phyloP scores from a whole-genome alignment of 2,888 invertebrate species.

The Eupithecia vulgata region DNA sequence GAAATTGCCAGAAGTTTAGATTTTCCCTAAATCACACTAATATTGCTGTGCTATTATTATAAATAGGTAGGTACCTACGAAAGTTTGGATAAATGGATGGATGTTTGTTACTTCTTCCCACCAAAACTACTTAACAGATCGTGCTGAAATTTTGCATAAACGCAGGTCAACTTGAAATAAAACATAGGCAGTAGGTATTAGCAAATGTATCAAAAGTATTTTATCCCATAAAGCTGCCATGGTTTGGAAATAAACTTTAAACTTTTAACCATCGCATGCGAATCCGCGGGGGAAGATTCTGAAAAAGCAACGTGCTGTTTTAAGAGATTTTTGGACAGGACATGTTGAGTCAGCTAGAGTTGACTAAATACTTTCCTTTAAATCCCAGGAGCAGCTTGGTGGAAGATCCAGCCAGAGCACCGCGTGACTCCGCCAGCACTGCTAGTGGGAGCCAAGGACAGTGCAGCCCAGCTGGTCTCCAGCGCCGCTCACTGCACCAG shows the following conservation, averaged over 20 bases:
- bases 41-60: too few relatives aligned
- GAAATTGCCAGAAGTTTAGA: background rate
- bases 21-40: too few relatives aligned
- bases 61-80: too few relatives aligned
- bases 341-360: background rate
- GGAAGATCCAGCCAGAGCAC: slow-evolving; percentile 57
- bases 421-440: slow-evolving; percentile 59
- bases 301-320: background rate
- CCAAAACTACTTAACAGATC: background rate
- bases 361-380: background rate
- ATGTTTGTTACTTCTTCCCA: too few relatives aligned
- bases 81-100: too few relatives aligned
- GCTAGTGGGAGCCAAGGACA: slow-evolving; percentile 61
- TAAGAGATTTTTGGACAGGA: background rate
- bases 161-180: too few relatives aligned
- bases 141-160: too few relatives aligned
- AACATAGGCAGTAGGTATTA: too few relatives aligned
- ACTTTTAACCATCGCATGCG: too few relatives aligned
- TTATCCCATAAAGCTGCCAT: too few relatives aligned
- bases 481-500: slow-evolving; percentile 67
- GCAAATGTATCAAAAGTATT: too few relatives aligned
- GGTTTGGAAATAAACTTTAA: too few relatives aligned
- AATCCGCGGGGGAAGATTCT: background rate
- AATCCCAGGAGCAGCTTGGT: slow-evolving; percentile 74
- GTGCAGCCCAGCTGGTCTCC: slow-evolving; percentile 70